Base-by-base conservation (phyloP, 2,888 invertebrate genomes). In the Andrena camellia region DNA sequence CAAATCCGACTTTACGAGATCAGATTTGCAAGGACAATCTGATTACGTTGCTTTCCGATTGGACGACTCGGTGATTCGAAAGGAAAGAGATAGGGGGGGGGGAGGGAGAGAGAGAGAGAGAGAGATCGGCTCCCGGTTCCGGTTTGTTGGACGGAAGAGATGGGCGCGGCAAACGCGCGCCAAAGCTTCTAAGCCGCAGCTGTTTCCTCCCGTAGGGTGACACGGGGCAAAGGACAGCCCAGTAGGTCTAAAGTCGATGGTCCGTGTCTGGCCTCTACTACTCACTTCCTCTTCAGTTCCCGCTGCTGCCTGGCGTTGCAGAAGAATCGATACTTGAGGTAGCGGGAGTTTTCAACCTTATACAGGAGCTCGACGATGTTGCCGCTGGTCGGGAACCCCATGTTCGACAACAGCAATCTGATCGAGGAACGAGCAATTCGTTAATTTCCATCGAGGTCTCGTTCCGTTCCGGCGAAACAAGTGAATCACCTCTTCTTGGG, bases 281-380 rank as follows among this genome's bases (percentile, higher is more conserved):
- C 90, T 91, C 88, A 92, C 92, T 89, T 90, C 71, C 85, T 90
- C 62, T 86, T 88, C 59, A 78, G 78, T 67, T 88, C 90, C 68
- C 88, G 80, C 31, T 81, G 78, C 26, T 54, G 62, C n/a, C 89
- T 84, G 4, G 90, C 86, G 79, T 89, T 91, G 83, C 92, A 91
- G 85, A 92, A 88, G 72, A 90, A 76, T 63, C 92, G 90, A 83
- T 92, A 92, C 71, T 87, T 90, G 29, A 90, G 90, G 79, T 93
- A 93, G 33, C 91, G 86, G 26, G 92, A 91, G 66, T 88, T 87
- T 35, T 81, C 87, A 35, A 90, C 75, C 54, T 83, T 86, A 70
- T 66, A 66, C 72, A 92, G 83, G 50, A 85, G 87, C 67, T 75
- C 82, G 54, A 35, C 50, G 20, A 85, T 33, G 67, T 68, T 77